These are phyloP conservation scores for Synanthedon tipuliformis DNA, from an alignment of 2,888 invertebrate species.

Conservation along the genomic window DNA sequence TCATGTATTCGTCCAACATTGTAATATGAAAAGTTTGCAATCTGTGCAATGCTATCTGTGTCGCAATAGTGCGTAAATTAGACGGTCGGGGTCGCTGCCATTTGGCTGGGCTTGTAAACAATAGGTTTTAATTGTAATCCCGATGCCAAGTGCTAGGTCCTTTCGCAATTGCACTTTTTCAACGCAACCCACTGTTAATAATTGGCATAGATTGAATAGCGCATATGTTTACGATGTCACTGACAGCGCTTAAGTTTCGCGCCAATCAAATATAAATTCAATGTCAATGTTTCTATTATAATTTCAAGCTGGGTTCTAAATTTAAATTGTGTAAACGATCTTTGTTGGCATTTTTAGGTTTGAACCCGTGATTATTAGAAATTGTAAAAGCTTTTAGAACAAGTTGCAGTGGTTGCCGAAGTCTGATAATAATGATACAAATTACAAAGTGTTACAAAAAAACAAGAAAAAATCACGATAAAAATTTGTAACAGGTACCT, in stretches of 20 bases:
- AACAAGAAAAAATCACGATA: too few species aligned
- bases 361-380: too few species aligned
- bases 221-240: not conserved
- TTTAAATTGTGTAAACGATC: too few species aligned
- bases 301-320: not conserved
- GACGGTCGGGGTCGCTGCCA: slow-evolving; percentile 9
- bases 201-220: not conserved
- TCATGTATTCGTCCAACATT: not conserved
- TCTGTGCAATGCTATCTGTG: slow-evolving; percentile 10
- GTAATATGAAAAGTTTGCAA: not conserved
- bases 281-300: not conserved
- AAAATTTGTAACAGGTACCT: too few species aligned
- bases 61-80: slow-evolving; percentile 17
- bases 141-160: slow-evolving; percentile 15
- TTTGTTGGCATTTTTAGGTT: too few species aligned
- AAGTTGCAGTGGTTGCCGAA: too few species aligned
- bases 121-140: slow-evolving; percentile 18
- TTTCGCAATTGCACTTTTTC: slow-evolving; percentile 4
- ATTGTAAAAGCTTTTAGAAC: too few species aligned
- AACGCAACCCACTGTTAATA: not conserved
- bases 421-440: too few species aligned
- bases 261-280: not conserved
- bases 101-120: slow-evolving; percentile 19
- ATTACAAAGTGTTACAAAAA: too few species aligned
- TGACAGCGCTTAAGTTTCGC: not conserved